Conservation (phyloP, 2,113 vertebrate genomes). For the Stomatorhinus ivindoensis region DNA sequence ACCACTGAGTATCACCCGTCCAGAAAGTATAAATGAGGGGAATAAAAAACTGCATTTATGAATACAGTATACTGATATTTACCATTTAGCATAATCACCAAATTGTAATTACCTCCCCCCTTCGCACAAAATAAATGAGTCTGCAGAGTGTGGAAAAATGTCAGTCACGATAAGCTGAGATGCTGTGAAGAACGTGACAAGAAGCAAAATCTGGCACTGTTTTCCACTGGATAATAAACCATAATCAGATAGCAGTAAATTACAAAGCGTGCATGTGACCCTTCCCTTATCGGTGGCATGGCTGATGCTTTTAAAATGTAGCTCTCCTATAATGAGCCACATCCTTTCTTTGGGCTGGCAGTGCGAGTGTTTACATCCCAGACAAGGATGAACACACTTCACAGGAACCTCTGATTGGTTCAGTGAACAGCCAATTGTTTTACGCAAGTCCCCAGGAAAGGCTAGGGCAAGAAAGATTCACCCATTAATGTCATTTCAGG, state of each 20-base stretch:
- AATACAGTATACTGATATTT: conserved; percentile 35
- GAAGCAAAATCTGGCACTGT: conserved; percentile 32
- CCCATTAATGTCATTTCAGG: not conserved
- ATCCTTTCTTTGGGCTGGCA: not conserved
- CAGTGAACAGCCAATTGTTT: not conserved
- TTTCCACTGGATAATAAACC: conserved; percentile 35
- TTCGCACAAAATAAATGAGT: conserved; percentile 40
- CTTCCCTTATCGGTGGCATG: not conserved
- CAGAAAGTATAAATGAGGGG: not conserved
- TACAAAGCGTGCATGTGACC: conserved; percentile 36
- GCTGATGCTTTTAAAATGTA: conserved; percentile 17
- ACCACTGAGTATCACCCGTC: conserved; percentile 17
- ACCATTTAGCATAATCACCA: conserved; percentile 38
- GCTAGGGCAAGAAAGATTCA: not conserved
- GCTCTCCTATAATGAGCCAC: not conserved
- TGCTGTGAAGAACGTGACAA: conserved; percentile 45
- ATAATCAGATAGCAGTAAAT: conserved; percentile 42
- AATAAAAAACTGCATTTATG: conserved; percentile 12
- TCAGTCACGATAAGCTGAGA: conserved; percentile 35
- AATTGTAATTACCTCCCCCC: conserved; percentile 37
- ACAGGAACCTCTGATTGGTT: not conserved
- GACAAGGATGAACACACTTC: not conserved
- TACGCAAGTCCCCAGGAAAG: not conserved
- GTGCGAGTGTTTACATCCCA: not conserved
- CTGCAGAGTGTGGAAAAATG: conserved; percentile 27